Percentiles rank a stretch among this genome's conserved stretches.
Evolutionary conservation across 2,113 vertebrate genomes (phyloP).

Genomic region (Blennius ocellaris): DNA sequence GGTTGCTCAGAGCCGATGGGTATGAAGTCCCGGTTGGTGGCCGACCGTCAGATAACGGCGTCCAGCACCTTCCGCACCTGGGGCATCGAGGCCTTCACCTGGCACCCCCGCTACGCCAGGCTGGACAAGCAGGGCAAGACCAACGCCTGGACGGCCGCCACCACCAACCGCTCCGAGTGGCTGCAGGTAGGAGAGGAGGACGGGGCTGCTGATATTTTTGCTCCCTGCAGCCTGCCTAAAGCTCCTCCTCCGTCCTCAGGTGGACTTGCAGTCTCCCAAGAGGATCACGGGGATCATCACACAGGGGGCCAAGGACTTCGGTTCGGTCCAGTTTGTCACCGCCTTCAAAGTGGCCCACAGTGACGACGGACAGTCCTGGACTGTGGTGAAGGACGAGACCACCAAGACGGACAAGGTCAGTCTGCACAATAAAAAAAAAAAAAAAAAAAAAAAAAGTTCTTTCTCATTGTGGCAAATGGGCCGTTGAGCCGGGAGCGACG

Average conservation of each 20-base stretch:
- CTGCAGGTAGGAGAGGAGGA: constrained; percentile 86
- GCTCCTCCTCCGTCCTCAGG: constrained; percentile 71
- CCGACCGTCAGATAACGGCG: constrained; percentile 88
- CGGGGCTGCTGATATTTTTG: background rate
- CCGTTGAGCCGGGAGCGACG: too few species aligned
- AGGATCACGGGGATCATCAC: constrained; percentile 92
- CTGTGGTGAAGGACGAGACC: constrained; percentile 81
- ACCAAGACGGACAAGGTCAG: constrained; percentile 86
- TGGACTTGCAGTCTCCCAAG: constrained; percentile 87
- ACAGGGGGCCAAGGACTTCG: constrained; percentile 96
- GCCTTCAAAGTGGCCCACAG: constrained; percentile 93
- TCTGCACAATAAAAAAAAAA: background rate
- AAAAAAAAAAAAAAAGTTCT: too few species aligned
- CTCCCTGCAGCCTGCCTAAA: background rate
- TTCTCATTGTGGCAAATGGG: too few species aligned
- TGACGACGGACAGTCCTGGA: constrained; percentile 86
- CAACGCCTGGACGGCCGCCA: constrained; percentile 92
- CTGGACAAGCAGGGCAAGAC: constrained; percentile 95
- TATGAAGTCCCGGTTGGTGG: constrained; percentile 88
- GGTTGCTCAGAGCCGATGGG: constrained; percentile 96
- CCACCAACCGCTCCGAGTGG: constrained; percentile 86
- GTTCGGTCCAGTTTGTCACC: constrained; percentile 91
- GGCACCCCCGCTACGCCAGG: constrained; percentile 89
- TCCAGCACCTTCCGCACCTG: constrained; percentile 93
- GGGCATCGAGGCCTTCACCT: constrained; percentile 91